Percentiles rank a stretch among this genome's conserved stretches.
These are phyloP conservation scores for Drosophila lowei DNA, from an alignment of 1,140 invertebrate genomes.

Conservation along the genomic window DNA sequence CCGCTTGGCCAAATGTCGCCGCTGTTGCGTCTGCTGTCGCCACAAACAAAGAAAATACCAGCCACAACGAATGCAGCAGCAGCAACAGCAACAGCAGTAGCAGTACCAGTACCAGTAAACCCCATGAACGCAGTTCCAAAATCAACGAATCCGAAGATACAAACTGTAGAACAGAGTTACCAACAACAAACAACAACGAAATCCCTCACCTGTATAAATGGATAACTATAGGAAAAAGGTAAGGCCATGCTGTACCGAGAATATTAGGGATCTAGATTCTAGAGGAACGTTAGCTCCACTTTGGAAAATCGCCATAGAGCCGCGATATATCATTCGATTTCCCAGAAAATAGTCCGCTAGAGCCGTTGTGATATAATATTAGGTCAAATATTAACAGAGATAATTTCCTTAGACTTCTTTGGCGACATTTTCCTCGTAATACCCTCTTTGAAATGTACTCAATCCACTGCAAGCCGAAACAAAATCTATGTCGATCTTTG, in stretches of 20 bases:
- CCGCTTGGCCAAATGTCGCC: constrained; percentile 55
- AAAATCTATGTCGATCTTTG: too few species aligned
- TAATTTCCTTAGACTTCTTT: too few species aligned
- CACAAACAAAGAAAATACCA: constrained; percentile 72
- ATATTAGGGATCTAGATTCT: neutral
- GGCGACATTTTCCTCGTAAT: too few species aligned
- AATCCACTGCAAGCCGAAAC: too few species aligned
- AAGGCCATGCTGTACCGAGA: constrained; percentile 14
- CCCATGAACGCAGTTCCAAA: constrained; percentile 8
- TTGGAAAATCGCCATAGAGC: too few species aligned
- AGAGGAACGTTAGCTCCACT: too few species aligned
- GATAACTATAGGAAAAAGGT: constrained; percentile 83
- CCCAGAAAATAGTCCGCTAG: too few species aligned
- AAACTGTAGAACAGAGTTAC: constrained; percentile 6
- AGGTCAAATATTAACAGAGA: too few species aligned
- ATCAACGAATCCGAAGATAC: constrained; percentile 5
- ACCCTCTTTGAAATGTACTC: too few species aligned
- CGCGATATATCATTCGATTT: too few species aligned
- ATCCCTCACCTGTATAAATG: constrained; percentile 61
- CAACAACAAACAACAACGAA: constrained; percentile 47
- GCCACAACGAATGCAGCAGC: constrained; percentile 39
- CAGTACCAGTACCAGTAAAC: constrained; percentile 17
- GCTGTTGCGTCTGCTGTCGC: constrained; percentile 69
- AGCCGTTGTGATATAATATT: too few species aligned
- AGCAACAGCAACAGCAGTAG: constrained; percentile 23